Base-by-base conservation (phyloP, 2,113 vertebrate species). In the Shinisaurus crocodilurus region DNA sequence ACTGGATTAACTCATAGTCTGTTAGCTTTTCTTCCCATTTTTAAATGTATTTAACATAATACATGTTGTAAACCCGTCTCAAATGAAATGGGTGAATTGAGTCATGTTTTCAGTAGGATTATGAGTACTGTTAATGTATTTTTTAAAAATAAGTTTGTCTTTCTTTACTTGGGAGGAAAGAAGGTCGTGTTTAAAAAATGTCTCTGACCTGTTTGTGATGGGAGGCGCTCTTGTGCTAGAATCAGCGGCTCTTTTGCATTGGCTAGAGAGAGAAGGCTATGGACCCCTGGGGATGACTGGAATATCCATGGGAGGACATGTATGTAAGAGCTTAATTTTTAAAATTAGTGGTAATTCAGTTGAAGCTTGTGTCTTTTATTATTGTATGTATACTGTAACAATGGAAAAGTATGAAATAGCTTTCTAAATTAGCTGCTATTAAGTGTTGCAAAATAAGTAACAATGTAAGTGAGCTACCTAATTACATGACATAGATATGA, bases 301-400 rank as follows among this genome's bases (percentile, higher is more conserved):
- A 86, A 99, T 99, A 97, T 99, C 99, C 94, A 99, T 99, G 99
- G 99, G 99, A 93, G 99, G 99, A 97, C 99, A 99, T 89, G 99
- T 99, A 99, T 89, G 99, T 99, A 97, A 98, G 98, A 96, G 91
- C 94, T 95, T 94, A 45, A 4, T 91, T 85, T 94, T 94, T 96
- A 83, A 74, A 93, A 8, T 94, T 95, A 81, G n/a, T 91, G 80
- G 75, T 93, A 54, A 54, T 92, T 90, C 40, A 93, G 9, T 63
- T 94, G 32, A 86, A 27, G 91, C 43, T 93, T 94, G 29, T 91
- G 67, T 94, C 32, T 1, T 2, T 87, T 82, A 88, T 54, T 81
- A 88, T 88, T 67, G 45, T 37, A 82, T 29, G 2, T 70, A 15
- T 89, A 85, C 0, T 0, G 43, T 88, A 92, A 88, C n/a, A 60